Evolutionary conservation across 2,888 invertebrate genomes (phyloP).

Genomic region (Diarsia brunnea): DNA sequence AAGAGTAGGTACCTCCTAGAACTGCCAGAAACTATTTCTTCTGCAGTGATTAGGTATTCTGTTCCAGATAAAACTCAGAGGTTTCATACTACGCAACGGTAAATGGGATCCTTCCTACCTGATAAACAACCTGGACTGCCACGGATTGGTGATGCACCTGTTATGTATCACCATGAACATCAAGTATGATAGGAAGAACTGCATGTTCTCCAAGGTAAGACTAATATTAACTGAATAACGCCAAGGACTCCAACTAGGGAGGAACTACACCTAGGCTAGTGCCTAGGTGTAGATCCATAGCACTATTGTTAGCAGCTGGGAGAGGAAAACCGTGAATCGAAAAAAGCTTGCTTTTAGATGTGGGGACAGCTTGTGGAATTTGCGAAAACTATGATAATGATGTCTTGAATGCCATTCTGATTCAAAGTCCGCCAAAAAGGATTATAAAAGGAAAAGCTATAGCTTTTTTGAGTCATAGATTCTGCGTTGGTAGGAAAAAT

Average conservation of each 20-base stretch:
- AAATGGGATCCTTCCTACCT: slow-evolving; percentile 33
- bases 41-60: background rate
- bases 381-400: background rate
- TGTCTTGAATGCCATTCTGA: background rate
- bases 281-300: background rate
- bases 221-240: background rate
- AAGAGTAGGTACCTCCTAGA: background rate
- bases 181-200: slow-evolving; percentile 42
- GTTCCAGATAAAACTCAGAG: slow-evolving; percentile 24
- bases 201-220: slow-evolving; percentile 29
- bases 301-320: background rate
- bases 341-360: too few relatives aligned
- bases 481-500: background rate
- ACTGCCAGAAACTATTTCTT: background rate
- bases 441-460: background rate
- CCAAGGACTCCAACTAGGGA: background rate
- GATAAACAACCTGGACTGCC: slow-evolving; percentile 42
- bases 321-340: background rate
- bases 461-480: background rate
- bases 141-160: slow-evolving; percentile 33
- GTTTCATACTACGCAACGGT: slow-evolving; percentile 19
- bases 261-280: too few relatives aligned
- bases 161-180: slow-evolving; percentile 22
- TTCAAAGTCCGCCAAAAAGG: background rate
- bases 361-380: background rate